These are phyloP conservation scores for Diadophis punctatus DNA, from an alignment of 2,113 vertebrate species.

Conservation along the genomic window DNA sequence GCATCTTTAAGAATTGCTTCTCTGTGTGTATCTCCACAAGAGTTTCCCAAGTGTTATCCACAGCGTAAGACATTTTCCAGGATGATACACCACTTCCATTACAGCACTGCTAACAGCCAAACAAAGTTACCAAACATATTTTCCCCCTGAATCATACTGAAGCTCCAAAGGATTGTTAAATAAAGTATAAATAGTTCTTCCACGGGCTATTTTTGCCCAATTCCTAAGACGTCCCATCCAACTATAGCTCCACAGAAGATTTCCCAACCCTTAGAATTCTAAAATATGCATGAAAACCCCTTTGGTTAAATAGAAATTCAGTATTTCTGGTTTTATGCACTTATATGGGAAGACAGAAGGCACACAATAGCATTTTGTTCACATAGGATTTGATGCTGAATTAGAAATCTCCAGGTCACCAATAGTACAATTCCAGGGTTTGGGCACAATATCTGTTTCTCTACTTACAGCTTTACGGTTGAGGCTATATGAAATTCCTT, in stretches of 20 bases:
- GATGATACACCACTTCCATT: background rate
- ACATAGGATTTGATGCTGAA: background rate
- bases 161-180: background rate
- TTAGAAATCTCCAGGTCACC: background rate
- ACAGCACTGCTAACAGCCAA: background rate
- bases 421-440: background rate
- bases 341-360: too few species aligned
- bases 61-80: background rate
- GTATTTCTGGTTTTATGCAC: background rate
- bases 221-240: background rate
- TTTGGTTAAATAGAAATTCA: background rate
- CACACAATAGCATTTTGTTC: background rate
- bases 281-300: background rate
- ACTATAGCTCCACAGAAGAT: background rate
- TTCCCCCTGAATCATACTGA: background rate
- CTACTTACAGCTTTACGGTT: background rate
- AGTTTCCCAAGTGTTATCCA: background rate
- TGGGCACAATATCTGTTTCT: slow-evolving; percentile 3
- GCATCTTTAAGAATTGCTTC: background rate
- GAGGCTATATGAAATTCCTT: background rate
- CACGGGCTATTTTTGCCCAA: background rate
- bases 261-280: background rate
- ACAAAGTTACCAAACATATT: background rate
- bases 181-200: background rate
- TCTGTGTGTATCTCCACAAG: background rate